These are phyloP conservation scores for Lepidurus couesii DNA, from an alignment of 1,140 invertebrate genomes.

Conservation along the genomic window DNA sequence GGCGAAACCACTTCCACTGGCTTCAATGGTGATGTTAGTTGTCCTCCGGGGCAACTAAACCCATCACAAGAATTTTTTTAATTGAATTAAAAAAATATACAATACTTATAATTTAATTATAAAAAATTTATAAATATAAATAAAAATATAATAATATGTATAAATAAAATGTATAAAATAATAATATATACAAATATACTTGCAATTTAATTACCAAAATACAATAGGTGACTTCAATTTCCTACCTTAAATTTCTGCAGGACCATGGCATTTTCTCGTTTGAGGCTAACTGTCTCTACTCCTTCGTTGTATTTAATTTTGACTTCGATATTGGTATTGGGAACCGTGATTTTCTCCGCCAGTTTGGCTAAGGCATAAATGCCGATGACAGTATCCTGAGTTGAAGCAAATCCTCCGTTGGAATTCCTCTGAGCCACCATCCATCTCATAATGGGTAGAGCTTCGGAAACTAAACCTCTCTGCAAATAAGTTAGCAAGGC, in stretches of 20 bases:
- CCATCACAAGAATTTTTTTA: neutral
- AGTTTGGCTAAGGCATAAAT: conserved; percentile 64
- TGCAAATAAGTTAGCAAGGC: conserved; percentile 62
- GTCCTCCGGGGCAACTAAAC: conserved; percentile 52
- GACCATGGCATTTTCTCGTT: conserved; percentile 62
- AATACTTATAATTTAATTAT: neutral
- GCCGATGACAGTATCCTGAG: conserved; percentile 69
- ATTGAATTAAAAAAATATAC: conserved; percentile 32
- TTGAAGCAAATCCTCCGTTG: conserved; percentile 74
- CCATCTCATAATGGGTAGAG: conserved; percentile 75
- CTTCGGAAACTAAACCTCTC: conserved; percentile 57
- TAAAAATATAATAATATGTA: neutral
- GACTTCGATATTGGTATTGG: conserved; percentile 52
- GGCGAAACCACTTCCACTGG: conserved; percentile 73
- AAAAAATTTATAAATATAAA: neutral
- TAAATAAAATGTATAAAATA: neutral
- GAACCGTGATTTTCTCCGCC: conserved; percentile 54
- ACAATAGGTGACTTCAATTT: conserved; percentile 16
- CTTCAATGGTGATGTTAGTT: conserved; percentile 56
- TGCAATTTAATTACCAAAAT: conserved; percentile 25
- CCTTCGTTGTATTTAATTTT: conserved; percentile 51
- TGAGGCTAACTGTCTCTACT: conserved; percentile 57
- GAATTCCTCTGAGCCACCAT: conserved; percentile 72
- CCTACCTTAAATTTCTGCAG: conserved; percentile 63
- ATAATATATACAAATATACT: conserved; percentile 27